Evolutionary conservation across 2,113 vertebrate genomes (phyloP).

Genomic region (Plecotus auritus): DNA sequence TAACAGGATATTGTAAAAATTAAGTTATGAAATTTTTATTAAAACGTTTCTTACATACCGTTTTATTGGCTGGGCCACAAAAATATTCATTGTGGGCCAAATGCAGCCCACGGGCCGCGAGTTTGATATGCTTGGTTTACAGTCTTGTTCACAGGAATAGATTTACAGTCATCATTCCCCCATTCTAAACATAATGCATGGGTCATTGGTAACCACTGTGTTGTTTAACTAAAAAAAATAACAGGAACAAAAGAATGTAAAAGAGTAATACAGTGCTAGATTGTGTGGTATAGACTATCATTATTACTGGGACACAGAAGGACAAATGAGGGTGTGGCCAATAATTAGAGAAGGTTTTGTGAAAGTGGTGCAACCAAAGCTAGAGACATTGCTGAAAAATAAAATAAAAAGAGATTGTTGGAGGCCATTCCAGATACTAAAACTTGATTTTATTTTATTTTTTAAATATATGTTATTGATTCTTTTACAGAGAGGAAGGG

Average conservation of each 20-base stretch:
- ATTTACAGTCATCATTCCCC: background rate
- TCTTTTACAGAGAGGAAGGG: too few relatives aligned
- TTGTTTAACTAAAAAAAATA: background rate
- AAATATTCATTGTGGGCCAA: too few relatives aligned
- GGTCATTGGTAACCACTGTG: background rate
- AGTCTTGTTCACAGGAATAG: background rate
- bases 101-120: too few relatives aligned
- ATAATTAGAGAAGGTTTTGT: conserved; percentile 9
- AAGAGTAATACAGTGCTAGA: background rate
- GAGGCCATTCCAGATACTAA: background rate
- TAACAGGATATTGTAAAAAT: too few relatives aligned
- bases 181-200: background rate
- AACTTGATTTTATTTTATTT: background rate
- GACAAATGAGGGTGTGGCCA: background rate
- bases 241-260: background rate
- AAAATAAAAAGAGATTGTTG: background rate
- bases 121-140: background rate
- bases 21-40: too few relatives aligned
- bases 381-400: background rate
- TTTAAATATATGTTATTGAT: too few relatives aligned
- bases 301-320: background rate
- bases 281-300: background rate
- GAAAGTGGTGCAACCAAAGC: background rate
- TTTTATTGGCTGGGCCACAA: too few relatives aligned
- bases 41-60: too few relatives aligned